Evolutionary conservation across 2,113 vertebrate genomes (phyloP), one percentile per base, ranked within the genome.

Genomic region (Thomomys bottae): DNA sequence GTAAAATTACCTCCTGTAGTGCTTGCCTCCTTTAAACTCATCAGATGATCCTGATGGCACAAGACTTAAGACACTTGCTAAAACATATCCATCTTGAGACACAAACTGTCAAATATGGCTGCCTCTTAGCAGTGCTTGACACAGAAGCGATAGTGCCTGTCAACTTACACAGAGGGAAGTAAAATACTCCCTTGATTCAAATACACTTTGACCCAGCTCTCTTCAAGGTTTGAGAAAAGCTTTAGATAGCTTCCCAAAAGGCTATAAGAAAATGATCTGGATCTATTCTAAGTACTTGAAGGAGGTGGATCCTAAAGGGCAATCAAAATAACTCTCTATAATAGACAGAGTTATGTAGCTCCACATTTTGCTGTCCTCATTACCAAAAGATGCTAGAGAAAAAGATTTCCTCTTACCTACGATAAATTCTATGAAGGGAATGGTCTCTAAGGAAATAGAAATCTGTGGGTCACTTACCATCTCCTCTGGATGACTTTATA

Each of bases 21-120:
- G 26, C 38, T 18, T 85, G 79, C 87, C 93, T 96, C 64, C 75
- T 84, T 95, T 94, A 87, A 96, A 94, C 93, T 89, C 70, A 81
- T 30, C 88, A 9, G 14, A 18, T 40, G 67, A 76, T 63, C 24
- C 90, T 95, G 77, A 91, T 90, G 67, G 18, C 49, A 84, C 68
- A 89, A 96, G 24, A 49, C 38, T 94, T 90, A 91, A 95, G 81
- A 84, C 63, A 68, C 30, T 83, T 95, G 32, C 85, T 93, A 87
- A 96, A 73, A 87, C 8, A 90, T 92, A 95, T 38, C 28, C 32
- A 78, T 84, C 73, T 87, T 91, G 83, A 96, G 57, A 54, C 59
- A 80, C 28, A 23, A 95, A 5, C n/a, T 96, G 71, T 96, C 93
- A 94, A 85, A 93, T 34, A 90, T 21, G 17, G 54, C 34, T 93